Evolutionary conservation across 2,113 vertebrate genomes (phyloP).

Genomic region (Mormyrus lacerda): DNA sequence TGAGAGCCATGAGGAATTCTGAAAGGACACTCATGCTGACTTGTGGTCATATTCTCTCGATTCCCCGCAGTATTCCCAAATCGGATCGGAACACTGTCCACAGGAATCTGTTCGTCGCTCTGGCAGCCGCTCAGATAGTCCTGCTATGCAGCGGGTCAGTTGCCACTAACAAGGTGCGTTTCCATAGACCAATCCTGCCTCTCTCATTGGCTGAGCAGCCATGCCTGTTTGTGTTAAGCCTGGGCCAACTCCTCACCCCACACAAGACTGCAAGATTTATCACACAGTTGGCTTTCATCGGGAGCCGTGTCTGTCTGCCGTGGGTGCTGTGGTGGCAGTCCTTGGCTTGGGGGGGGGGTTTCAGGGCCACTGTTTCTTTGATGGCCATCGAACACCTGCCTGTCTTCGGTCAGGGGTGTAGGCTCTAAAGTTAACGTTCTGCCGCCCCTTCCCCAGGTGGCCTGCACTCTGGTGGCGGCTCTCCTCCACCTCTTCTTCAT

Average conservation of each 20-base stretch:
- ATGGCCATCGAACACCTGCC: neutral
- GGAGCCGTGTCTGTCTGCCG: neutral
- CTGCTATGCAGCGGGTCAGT: conserved; percentile 70
- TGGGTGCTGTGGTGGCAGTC: neutral
- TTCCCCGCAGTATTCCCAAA: conserved; percentile 58
- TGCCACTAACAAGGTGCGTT: conserved; percentile 58
- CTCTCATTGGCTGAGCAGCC: neutral
- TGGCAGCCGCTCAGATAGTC: conserved; percentile 66
- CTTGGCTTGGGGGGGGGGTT: neutral
- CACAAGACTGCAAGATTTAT: neutral
- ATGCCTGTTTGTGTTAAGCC: neutral
- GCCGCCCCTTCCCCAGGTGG: conserved; percentile 47
- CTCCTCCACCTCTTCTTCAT: conserved; percentile 73
- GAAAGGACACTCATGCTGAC: neutral
- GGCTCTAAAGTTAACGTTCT: neutral
- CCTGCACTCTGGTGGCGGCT: conserved; percentile 64
- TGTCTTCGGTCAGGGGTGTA: neutral
- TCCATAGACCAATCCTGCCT: neutral
- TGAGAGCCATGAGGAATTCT: neutral
- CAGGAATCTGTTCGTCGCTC: conserved; percentile 63
- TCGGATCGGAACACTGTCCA: conserved; percentile 68
- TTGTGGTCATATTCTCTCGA: neutral
- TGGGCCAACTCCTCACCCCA: neutral
- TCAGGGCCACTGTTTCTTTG: neutral
- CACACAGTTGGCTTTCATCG: neutral